Conservation (phyloP, 2,113 vertebrate species). For the Triplophysa dalaica region DNA sequence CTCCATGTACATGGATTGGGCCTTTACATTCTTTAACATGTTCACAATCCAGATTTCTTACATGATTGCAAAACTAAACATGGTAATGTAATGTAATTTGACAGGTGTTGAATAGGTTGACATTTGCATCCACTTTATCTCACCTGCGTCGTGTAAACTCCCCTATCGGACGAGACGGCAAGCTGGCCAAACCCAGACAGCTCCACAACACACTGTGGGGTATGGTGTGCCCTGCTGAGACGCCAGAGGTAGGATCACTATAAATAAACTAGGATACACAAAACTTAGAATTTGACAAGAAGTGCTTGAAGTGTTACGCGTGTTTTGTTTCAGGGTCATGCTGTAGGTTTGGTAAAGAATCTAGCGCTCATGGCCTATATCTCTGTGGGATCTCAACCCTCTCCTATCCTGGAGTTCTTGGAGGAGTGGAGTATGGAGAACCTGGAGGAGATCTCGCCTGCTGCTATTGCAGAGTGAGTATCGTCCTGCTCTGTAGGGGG, state of each 20-base stretch:
- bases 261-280: not conserved
- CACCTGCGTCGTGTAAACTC: slow-evolving; percentile 95
- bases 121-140: slow-evolving; percentile 95
- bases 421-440: slow-evolving; percentile 99
- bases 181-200: slow-evolving; percentile 95
- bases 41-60: too few species aligned
- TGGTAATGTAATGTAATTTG: not conserved
- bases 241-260: slow-evolving; percentile 86
- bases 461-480: slow-evolving; percentile 95
- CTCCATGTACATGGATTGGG: not conserved
- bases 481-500: slow-evolving; percentile 17
- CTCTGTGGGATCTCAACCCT: slow-evolving; percentile 97
- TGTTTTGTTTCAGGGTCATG: slow-evolving; percentile 82
- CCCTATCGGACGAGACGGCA: slow-evolving; percentile 94
- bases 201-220: slow-evolving; percentile 98
- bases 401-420: slow-evolving; percentile 97
- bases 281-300: not conserved
- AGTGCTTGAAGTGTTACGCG: not conserved
- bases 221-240: slow-evolving; percentile 98
- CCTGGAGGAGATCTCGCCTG: slow-evolving; percentile 97
- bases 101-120: slow-evolving; percentile 94
- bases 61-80: not conserved
- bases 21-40: too few species aligned
- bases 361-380: slow-evolving; percentile 98
- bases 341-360: slow-evolving; percentile 98